These are phyloP conservation scores for Mayetiola destructor DNA, from an alignment of 2,888 invertebrate genomes.

Conservation along the genomic window DNA sequence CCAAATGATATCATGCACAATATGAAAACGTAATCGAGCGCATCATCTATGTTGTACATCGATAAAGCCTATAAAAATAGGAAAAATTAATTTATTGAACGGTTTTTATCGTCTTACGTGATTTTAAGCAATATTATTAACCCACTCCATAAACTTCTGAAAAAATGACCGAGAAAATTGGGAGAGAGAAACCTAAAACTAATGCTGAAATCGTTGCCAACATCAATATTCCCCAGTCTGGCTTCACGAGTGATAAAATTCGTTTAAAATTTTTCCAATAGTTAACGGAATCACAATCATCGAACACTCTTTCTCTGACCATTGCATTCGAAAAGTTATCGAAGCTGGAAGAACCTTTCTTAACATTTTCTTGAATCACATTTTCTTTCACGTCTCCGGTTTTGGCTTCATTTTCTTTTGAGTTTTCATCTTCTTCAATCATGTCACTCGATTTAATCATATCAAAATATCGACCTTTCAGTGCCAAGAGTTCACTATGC, in stretches of 20 bases:
- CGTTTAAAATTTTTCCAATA: slow-evolving; percentile 2
- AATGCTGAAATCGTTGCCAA: neutral
- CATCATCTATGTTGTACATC: neutral
- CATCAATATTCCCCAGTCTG: neutral
- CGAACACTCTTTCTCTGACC: too few species aligned
- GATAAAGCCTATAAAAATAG: neutral
- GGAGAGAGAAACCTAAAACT: slow-evolving; percentile 1
- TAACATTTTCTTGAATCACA: too few species aligned
- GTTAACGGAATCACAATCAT: neutral
- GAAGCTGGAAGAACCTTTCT: too few species aligned
- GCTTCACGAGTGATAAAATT: neutral
- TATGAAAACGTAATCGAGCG: neutral
- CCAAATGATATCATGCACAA: neutral
- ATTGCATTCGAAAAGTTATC: too few species aligned
- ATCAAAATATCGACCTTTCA: slow-evolving; percentile 51
- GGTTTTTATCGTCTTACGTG: neutral
- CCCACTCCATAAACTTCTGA: neutral
- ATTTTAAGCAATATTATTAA: neutral
- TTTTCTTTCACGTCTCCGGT: too few species aligned
- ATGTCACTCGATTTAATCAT: slow-evolving; percentile 40
- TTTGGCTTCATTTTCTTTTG: too few species aligned
- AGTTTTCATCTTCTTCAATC: neutral
- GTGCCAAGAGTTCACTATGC: slow-evolving; percentile 51
- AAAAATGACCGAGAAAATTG: neutral
- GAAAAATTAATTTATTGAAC: neutral